These are phyloP conservation scores for Epirrhoe alternata DNA, from an alignment of 2,888 invertebrate species.

Conservation along the genomic window DNA sequence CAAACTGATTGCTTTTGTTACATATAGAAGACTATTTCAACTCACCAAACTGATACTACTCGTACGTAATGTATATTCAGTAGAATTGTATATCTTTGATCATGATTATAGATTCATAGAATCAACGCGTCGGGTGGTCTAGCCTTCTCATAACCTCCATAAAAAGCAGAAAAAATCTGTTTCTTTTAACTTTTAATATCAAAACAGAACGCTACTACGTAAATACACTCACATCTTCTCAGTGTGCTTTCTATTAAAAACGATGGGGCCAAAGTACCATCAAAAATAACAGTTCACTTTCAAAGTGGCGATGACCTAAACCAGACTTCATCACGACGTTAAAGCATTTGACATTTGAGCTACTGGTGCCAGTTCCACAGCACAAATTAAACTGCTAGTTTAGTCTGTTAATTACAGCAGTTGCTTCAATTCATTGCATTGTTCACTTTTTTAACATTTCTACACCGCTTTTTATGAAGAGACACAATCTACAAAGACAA, in stretches of 20 bases:
- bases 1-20: too few species aligned
- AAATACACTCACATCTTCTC: background rate
- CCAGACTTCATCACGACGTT: constrained; percentile 43
- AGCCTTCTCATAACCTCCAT: background rate
- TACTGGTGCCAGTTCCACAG: constrained; percentile 36
- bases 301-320: constrained; percentile 41
- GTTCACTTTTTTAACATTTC: background rate
- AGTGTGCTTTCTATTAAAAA: constrained; percentile 1
- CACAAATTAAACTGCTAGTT: constrained; percentile 13
- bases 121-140: background rate
- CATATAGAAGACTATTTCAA: too few species aligned
- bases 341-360: constrained; percentile 49
- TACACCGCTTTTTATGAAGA: too few species aligned
- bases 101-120: background rate
- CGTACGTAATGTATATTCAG: background rate
- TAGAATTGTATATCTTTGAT: background rate
- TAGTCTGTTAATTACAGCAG: background rate
- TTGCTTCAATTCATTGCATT: background rate
- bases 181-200: background rate
- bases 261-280: constrained; percentile 13
- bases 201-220: background rate
- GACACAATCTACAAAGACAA: background rate
- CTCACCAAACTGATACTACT: too few species aligned
- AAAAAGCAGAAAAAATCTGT: background rate
- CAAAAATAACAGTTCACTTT: constrained; percentile 28